Conservation (phyloP, 2,888 invertebrate genomes). For the Chloromyia formosa region DNA sequence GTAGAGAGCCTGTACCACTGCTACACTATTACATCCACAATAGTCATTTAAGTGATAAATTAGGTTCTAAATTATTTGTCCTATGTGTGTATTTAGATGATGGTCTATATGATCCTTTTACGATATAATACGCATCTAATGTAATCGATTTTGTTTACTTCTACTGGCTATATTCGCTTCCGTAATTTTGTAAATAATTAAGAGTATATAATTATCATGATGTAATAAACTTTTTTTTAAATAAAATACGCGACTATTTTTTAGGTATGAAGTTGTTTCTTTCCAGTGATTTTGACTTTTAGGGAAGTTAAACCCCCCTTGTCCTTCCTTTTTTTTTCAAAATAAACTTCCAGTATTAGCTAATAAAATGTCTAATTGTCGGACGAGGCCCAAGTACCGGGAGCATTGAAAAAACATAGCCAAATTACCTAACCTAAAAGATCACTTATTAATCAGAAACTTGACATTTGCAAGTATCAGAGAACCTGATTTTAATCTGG, state of each 20-base stretch:
- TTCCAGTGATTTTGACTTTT: too few relatives aligned
- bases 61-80: conserved; percentile 39
- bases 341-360: too few relatives aligned
- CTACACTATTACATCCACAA: conserved; percentile 24
- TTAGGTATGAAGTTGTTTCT: neutral
- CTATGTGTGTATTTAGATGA: conserved; percentile 18
- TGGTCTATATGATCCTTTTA: neutral
- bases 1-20: conserved; percentile 9
- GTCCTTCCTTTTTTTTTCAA: too few relatives aligned
- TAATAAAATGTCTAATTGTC: too few relatives aligned
- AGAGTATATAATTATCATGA: neutral
- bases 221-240: conserved; percentile 28
- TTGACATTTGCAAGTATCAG: too few relatives aligned
- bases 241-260: conserved; percentile 4
- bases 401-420: too few relatives aligned
- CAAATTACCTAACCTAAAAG: too few relatives aligned
- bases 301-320: too few relatives aligned
- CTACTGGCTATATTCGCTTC: neutral
- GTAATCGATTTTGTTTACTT: neutral
- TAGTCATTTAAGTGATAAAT: conserved; percentile 37
- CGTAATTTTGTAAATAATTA: conserved; percentile 4
- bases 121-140: neutral
- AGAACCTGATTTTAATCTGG: too few relatives aligned
- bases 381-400: too few relatives aligned
- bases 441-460: too few relatives aligned